Evolutionary conservation across 2,888 invertebrate species (phyloP), one percentile per base, ranked within the genome.

Genomic region (Panopea generosa): DNA sequence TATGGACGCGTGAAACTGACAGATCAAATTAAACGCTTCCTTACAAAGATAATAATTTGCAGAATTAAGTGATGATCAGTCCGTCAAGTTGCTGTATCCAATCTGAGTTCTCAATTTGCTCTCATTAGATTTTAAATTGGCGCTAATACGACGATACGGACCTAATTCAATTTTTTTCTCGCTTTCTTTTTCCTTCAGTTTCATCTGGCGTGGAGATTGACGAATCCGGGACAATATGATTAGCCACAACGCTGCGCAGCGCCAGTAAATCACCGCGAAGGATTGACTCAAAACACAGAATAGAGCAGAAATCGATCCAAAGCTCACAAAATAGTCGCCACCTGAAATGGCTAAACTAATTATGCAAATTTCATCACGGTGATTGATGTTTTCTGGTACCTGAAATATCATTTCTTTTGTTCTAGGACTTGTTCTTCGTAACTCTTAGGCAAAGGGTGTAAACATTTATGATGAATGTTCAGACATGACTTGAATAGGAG

Each of bases 41-140:
- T 68, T 60, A 53, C 59, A 50, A 75, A 81, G 77, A 77, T 75
- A 75, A 81, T 81, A 74, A 81, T 81, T 81, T 72, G 62, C 52
- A 68, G 72, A 62, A 77, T 71, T 63, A 61, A 75, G 68, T 66
- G 60, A 33, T 45, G 66, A 60, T 67, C 74, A 50, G 65, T 47
- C 57, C 55, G 62, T 40, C 67, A 43, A 59, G 62, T 43, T 40
- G 33, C 59, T 40, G 53, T 66, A 71, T 66, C 65, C 72, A 77
- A 77, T 75, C 60, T 56, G 55, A 52, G 62, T 49, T 67, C 62
- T 49, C 68, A 77, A 81, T 81, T 81, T 65, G 74, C 65, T 72
- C 77, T 77, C 77, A 81, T 81, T 81, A 75, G 77, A 75, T 71
- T 81, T 77, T 67, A 77, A 81, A 77, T 77, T 77, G 75, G 69